phyloP scores from a whole-genome alignment of 2,888 invertebrate genomes.

The Anticlea derivata region DNA sequence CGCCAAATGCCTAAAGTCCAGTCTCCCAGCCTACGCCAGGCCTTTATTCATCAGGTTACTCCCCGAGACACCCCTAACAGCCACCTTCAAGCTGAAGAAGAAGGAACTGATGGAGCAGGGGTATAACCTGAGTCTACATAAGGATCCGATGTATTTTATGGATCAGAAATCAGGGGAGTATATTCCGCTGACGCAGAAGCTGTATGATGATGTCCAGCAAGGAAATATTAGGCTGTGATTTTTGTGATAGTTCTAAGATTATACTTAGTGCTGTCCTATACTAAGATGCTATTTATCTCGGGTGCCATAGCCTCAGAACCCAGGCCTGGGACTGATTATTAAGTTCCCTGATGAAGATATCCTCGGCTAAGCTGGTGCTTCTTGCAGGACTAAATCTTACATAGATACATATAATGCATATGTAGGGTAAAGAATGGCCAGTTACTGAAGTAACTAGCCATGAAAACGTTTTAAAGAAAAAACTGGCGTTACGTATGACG shows the following conservation, averaged over 20 bases:
- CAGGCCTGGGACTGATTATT: too few relatives aligned
- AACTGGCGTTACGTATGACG: too few relatives aligned
- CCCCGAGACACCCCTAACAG: constrained; percentile 89
- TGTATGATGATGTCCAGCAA: constrained; percentile 74
- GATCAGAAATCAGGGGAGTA: constrained; percentile 73
- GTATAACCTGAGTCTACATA: constrained; percentile 85
- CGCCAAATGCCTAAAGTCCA: constrained; percentile 67
- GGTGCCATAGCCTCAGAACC: too few relatives aligned
- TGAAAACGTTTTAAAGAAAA: too few relatives aligned
- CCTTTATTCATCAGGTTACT: constrained; percentile 93
- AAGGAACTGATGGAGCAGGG: constrained; percentile 92
- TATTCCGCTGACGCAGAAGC: constrained; percentile 68
- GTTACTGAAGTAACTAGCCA: too few relatives aligned
- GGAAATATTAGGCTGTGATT: constrained; percentile 81
- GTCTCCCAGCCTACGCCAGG: constrained; percentile 92
- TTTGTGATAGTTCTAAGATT: neutral
- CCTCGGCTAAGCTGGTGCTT: too few relatives aligned
- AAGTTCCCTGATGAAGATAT: too few relatives aligned
- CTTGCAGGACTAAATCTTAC: too few relatives aligned
- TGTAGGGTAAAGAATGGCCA: too few relatives aligned
- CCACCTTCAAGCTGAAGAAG: constrained; percentile 97
- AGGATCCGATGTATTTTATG: constrained; percentile 89
- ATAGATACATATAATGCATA: too few relatives aligned
- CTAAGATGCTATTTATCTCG: too few relatives aligned
- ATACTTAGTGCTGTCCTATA: too few relatives aligned